Base-by-base conservation (phyloP, 2,888 invertebrate species). In the Mechanitis mazaeus region DNA sequence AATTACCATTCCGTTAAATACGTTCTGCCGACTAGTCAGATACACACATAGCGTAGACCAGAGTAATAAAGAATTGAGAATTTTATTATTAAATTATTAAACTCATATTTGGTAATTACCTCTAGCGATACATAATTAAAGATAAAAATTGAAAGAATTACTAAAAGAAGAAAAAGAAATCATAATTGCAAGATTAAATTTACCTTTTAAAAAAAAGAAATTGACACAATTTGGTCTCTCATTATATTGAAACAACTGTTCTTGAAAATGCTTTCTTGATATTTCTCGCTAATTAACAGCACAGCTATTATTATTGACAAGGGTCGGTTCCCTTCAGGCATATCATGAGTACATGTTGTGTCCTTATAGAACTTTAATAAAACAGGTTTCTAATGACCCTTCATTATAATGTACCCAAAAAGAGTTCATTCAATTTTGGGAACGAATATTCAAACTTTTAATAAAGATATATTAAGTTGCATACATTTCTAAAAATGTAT, bases 321-420 rank as follows among this genome's bases (percentile, higher is more conserved):
- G 31, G 50, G 31, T 50, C 47, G 20, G 47, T 20, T 47, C 47
- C 47, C 47, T 47, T 47, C 28, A 47, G 47, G 47, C n/a, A 28
- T 47, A 47, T 47, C 47, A 28, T 28, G 47, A 47, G 47, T 28
- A n/a, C 12, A 47, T 47, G 20, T 47, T 47, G 28, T 47, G 20
- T 47, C 47, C 47, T 47, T n/a, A 47, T 28, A 47, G 20, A 47
- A 20, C 47, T 47, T 47, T 47, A 20, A 50, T 31, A n/a, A 6
- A 31, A 3, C 28, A 50, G 9, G 31, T 28, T 31, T n/a, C 31
- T 50, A 50, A 28, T 31, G 9, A 31, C 7, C 28, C 31, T 31
- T 50, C 31, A 50, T 50, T 50, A 31, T 31, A 50, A 50, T 50
- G 28, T 3, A 50, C 50, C 31, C 31, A n/a, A 50, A 11, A 11